Evolutionary conservation across 2,113 vertebrate species (phyloP), one percentile per base, ranked within the genome.

Genomic region (Trinectes maculatus): DNA sequence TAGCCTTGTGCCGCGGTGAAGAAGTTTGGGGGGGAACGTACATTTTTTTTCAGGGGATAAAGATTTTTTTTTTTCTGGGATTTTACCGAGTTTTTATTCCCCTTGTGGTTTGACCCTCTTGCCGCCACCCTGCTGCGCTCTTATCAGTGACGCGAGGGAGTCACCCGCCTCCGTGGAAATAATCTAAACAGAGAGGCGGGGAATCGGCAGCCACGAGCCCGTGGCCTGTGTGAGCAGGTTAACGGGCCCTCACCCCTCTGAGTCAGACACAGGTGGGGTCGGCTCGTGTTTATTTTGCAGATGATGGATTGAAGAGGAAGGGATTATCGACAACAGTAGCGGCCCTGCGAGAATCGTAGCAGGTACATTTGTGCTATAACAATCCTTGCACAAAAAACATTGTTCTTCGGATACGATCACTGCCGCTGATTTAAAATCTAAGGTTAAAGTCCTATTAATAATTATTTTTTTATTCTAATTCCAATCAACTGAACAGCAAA

Each of bases 91-190:
- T 87, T 85, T 81, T 82, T 79, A 80, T 86, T 78, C 84, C 73
- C 78, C 71, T 75, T 82, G 86, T 74, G 83, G 85, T 78, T 90
- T 91, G 87, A 91, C 91, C 91, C 88, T 85, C 70, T 82, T 85
- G 83, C 77, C 81, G 83, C 82, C 80, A 72, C 80, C 82, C 83
- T 69, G 71, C 79, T 53, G 83, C 71, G 64, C 70, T 77, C 90
- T 92, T 91, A 91, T 91, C 88, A 85, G 84, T 70, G 83, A 83
- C 82, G 82, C 82, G 44, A 69, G 74, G 85, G 84, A 86, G 82
- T 83, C 84, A 55, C 81, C 81, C 79, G 83, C 60, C 75, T 75
- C 59, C 37, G 18, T 51, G 60, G 83, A 90, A 91, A 90, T 90
- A 87, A 89, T 90, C 83, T 83, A 77, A 87, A 87, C 73, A 77